Conservation (phyloP, 2,113 vertebrate species). For the Ictalurus furcatus region DNA sequence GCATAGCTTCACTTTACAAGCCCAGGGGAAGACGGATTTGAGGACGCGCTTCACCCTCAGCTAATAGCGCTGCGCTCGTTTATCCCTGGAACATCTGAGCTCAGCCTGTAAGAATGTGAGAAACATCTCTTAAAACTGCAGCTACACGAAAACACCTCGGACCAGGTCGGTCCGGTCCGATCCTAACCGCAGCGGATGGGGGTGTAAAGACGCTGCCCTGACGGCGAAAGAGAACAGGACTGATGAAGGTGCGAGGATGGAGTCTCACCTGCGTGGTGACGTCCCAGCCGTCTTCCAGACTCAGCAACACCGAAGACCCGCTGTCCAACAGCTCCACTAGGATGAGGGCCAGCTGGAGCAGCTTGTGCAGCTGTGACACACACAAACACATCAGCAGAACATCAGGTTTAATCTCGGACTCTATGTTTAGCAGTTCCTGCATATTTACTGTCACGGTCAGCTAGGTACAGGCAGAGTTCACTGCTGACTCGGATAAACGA, state of each 20-base stretch:
- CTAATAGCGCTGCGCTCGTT: constrained; percentile 44
- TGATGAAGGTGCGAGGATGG: constrained; percentile 18
- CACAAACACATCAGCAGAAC: constrained; percentile 47
- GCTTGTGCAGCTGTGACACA: constrained; percentile 87
- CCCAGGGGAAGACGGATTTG: constrained; percentile 57
- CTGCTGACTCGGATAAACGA: constrained; percentile 45
- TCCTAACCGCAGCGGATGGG: not conserved
- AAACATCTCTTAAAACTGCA: constrained; percentile 41
- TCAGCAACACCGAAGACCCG: constrained; percentile 92
- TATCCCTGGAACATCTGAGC: constrained; percentile 69
- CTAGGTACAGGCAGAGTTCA: constrained; percentile 30
- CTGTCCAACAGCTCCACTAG: constrained; percentile 91
- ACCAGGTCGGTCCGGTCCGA: not conserved
- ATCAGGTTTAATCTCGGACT: constrained; percentile 34
- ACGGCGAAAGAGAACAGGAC: not conserved
- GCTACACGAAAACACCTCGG: constrained; percentile 23
- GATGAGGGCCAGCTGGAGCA: constrained; percentile 87
- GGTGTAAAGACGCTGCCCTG: not conserved
- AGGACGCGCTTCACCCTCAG: constrained; percentile 45
- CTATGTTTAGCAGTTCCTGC: constrained; percentile 52
- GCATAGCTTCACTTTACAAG: constrained; percentile 49
- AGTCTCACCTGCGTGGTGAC: constrained; percentile 89
- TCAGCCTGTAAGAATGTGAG: constrained; percentile 58
- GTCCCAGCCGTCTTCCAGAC: constrained; percentile 98
- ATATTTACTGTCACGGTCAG: constrained; percentile 41